These are phyloP conservation scores for Myotis myotis DNA, from an alignment of 2,797 vertebrate species.

Conservation along the genomic window DNA sequence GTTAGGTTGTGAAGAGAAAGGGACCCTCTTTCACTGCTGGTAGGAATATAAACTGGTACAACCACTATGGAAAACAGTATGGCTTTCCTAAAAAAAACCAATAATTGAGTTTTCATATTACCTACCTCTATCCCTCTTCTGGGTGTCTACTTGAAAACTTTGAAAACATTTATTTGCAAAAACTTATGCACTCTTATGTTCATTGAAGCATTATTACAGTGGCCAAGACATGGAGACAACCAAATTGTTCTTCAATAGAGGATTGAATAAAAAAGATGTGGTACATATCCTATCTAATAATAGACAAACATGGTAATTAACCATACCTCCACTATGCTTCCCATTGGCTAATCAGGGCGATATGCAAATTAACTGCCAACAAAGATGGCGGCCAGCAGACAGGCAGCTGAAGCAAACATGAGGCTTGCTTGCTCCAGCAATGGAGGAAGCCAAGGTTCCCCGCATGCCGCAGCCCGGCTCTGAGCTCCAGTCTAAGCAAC, in stretches of 20 bases:
- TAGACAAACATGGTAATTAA: no score
- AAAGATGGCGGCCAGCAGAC: no score
- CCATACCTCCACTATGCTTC: no score
- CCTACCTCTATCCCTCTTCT: neutral
- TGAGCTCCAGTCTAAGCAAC: no score
- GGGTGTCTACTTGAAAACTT: neutral
- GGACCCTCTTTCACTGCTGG: neutral
- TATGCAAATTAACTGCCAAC: no score
- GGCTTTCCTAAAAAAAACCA: neutral
- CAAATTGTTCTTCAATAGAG: neutral
- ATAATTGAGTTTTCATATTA: neutral
- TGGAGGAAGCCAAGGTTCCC: no score
- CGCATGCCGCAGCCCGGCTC: no score
- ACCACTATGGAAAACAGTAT: neutral
- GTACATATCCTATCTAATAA: neutral
- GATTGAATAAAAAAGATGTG: neutral
- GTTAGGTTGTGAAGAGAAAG: neutral
- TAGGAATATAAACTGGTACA: neutral
- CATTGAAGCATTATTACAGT: neutral
- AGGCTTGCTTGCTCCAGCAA: no score
- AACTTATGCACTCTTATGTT: neutral
- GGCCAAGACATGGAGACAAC: neutral
- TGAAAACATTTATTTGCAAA: neutral
- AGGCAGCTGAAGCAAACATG: no score
- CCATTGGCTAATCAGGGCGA: no score